Evolutionary conservation across 2,888 invertebrate genomes (phyloP).

Genomic region (Drosophila monieri): DNA sequence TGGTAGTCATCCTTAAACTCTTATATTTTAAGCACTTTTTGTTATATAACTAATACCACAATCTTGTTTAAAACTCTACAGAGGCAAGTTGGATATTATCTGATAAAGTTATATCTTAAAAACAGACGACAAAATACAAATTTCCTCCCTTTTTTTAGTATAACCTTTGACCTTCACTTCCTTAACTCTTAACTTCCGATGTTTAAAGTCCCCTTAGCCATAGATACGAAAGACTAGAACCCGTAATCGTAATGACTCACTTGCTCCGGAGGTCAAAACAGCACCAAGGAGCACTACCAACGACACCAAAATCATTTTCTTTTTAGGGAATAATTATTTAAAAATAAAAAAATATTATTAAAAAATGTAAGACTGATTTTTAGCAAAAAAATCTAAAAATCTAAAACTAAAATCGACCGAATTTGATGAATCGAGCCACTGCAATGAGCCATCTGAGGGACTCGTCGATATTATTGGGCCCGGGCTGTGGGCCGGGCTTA

Average conservation of each 20-base stretch:
- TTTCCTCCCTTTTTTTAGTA: too few species aligned
- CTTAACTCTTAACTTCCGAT: background rate
- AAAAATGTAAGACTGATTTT: too few species aligned
- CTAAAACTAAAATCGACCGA: slow-evolving; percentile 25
- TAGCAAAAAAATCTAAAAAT: background rate
- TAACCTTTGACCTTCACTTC: background rate
- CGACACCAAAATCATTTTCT: slow-evolving; percentile 1
- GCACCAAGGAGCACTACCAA: slow-evolving; percentile 15
- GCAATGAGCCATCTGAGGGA: slow-evolving; percentile 45
- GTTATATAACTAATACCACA: background rate
- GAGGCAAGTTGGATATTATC: background rate
- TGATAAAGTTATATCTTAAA: background rate
- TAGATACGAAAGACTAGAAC: background rate
- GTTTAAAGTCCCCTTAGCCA: background rate
- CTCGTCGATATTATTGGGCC: slow-evolving; percentile 32
- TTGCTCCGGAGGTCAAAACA: slow-evolving; percentile 16
- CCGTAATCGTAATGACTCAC: slow-evolving; percentile 30
- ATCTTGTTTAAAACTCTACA: background rate
- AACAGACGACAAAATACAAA: background rate
- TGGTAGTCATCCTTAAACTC: background rate
- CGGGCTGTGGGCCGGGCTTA: slow-evolving; percentile 33
- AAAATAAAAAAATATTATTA: background rate
- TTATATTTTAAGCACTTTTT: background rate
- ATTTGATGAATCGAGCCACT: slow-evolving; percentile 27
- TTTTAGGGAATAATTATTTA: too few species aligned